Evolutionary conservation across 2,888 invertebrate genomes (phyloP), one percentile per base, ranked within the genome.

Genomic region (Asteroscopus sphinx): DNA sequence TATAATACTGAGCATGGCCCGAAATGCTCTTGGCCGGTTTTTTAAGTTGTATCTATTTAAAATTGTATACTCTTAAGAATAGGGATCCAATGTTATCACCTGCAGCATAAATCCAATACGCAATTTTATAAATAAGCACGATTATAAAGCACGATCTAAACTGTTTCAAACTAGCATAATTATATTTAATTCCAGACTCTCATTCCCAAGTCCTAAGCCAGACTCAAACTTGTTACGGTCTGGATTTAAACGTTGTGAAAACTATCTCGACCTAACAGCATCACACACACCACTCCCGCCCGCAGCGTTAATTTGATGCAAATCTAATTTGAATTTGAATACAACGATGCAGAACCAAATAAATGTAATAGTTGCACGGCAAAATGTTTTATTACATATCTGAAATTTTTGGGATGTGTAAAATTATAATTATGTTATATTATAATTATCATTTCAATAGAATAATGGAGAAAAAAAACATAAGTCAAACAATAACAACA

Each of bases 161-260:
- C 21, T 3, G 21, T 5, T 2, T n/a, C 8, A 33, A 41, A 33
- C 9, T 3, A 16, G 11, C 47, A 39, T 15, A 40, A 40, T 16
- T 15, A 39, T 15, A 40, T 45, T 16, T 15, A 11, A 52, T 30
- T 51, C 0, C 8, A n/a, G 17, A 35, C 26, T 0, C 7, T 33
- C 11, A 33, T 39, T 28, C 13, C 15, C 41, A 13, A 35, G 16
- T 33, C 33, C 13, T 4, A 46, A 62, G 46, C 33, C 36, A 13
- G 6, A 37, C 33, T 26, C 3, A 56, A 46, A 25, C 41, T 11
- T 35, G 32, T 28, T 36, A 37, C 26, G 37, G 45, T 28, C 15
- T 42, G 36, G 37, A 57, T 66, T 65, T 30, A 66, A 65, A 48
- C 11, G 28, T 40, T n/a, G 51, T 52, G 47, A 51, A 46, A 66